These are phyloP conservation scores for Macropodus opercularis DNA, from an alignment of 2,797 vertebrate species.

Conservation along the genomic window DNA sequence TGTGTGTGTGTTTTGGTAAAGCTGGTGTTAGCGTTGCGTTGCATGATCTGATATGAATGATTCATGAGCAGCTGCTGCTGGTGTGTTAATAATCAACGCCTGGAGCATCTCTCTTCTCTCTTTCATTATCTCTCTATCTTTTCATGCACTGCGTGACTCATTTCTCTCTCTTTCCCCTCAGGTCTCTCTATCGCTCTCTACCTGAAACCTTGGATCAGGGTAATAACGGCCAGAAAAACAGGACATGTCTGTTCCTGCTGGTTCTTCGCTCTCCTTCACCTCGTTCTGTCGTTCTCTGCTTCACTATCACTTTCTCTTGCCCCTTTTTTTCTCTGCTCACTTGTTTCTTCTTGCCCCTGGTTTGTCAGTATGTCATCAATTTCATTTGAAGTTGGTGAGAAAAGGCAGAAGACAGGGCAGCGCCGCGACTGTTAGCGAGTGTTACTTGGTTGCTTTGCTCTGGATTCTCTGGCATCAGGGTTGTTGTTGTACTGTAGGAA, in stretches of 20 bases:
- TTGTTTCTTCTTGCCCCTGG: slow-evolving; percentile 58
- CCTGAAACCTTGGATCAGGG: slow-evolving; percentile 30
- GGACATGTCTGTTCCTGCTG: slow-evolving; percentile 68
- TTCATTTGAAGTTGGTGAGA: slow-evolving; percentile 5
- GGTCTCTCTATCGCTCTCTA: slow-evolving; percentile 15
- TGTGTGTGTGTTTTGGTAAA: slow-evolving; percentile 7
- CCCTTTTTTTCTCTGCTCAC: slow-evolving; percentile 20
- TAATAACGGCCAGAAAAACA: slow-evolving; percentile 55
- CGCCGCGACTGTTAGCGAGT: background rate
- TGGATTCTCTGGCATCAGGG: background rate
- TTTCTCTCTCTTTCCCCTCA: background rate
- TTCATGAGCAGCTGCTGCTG: slow-evolving; percentile 51
- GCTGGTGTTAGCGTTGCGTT: background rate
- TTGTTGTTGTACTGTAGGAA: background rate
- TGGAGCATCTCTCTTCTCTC: slow-evolving; percentile 44
- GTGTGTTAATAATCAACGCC: slow-evolving; percentile 56
- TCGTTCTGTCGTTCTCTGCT: slow-evolving; percentile 24
- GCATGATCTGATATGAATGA: slow-evolving; percentile 44
- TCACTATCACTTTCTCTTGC: slow-evolving; percentile 56
- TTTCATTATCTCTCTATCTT: slow-evolving; percentile 32
- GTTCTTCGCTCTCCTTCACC: slow-evolving; percentile 15
- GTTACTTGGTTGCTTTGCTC: background rate
- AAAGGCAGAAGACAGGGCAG: background rate
- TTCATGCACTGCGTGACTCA: slow-evolving; percentile 37
- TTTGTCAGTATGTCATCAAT: slow-evolving; percentile 29